Base-by-base conservation (phyloP, 2,797 vertebrate genomes). In the Manis crassicaudata region DNA sequence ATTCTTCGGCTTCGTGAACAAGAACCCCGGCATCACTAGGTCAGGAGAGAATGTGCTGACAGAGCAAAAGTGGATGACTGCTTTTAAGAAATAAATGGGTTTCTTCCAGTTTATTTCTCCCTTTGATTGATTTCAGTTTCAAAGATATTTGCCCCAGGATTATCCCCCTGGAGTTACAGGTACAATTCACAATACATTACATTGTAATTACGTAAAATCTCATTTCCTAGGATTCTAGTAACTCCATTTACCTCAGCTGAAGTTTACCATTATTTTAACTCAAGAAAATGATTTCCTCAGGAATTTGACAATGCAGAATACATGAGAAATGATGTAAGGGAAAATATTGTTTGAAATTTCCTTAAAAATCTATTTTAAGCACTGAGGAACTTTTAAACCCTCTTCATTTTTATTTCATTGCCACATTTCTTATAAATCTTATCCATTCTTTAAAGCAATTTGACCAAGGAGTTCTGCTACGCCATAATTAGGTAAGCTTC, bases 261-360 rank as follows among this genome's bases (percentile, higher is more conserved):
- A 29, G 63, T 62, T 62, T 62, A 56, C 37, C 18, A 46, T 23
- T 37, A 50, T 62, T 87, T 75, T 40, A 67, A 86, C 37, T 76
- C 16, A 92, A 92, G 35, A 52, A 90, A 94, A 87, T 21, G 75
- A 62, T 65, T 67, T 79, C 56, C 27, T 81, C 46, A 87, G 86
- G 76, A 77, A 65, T 70, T 58, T 35, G 81, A 37, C 23, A 80
- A 56, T 72, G 13, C 9, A 50, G 17, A 81, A 52, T 72, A 37
- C 2, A 60, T 5, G 20, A 65, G 73, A 79, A 94, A 65, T 17
- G 17, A 86, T 12, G 16, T 60, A n/a, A 65, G 43, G 25, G 23
- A 82, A 35, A 68, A 63, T 79, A 54, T 50, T 88, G 58, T 68
- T 37, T 54, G 9, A 90, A 76, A 86, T 12, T 43, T 35, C 7